Conservation (phyloP, 2,888 invertebrate genomes). For the Rotaria magnacalcarata region DNA sequence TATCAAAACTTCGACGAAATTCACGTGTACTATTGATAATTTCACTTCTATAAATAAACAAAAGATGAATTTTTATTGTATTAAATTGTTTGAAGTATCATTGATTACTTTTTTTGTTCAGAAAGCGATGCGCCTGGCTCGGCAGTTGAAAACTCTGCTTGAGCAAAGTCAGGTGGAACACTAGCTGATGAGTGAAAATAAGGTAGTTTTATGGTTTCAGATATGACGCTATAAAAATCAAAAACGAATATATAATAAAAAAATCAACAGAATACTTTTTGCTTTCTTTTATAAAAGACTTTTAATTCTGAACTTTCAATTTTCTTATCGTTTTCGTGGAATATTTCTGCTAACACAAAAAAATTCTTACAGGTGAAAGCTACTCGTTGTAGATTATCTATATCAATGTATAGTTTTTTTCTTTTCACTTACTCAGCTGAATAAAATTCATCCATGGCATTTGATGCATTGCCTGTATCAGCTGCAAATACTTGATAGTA, state of each 20-base stretch:
- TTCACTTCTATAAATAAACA: background rate
- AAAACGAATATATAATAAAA: no score
- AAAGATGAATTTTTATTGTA: background rate
- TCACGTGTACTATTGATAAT: constrained; percentile 7
- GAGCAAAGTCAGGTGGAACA: background rate
- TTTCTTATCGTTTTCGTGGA: no score
- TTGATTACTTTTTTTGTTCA: background rate
- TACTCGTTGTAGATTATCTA: no score
- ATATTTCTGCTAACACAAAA: no score
- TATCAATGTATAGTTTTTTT: no score
- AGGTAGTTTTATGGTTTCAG: background rate
- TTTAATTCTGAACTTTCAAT: no score
- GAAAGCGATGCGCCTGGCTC: background rate
- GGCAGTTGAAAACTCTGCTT: background rate
- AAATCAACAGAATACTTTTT: no score
- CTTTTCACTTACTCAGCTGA: background rate
- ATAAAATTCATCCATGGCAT: background rate
- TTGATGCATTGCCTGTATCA: constrained; percentile 21
- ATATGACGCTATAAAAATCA: background rate
- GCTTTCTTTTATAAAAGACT: no score
- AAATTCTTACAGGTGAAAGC: no score
- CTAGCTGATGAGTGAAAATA: background rate
- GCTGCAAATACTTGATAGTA: constrained; percentile 35
- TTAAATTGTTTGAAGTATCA: no score
- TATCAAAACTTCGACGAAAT: constrained; percentile 28